These are phyloP conservation scores for Mastomys coucha DNA, from an alignment of 2,113 vertebrate species.

Conservation along the genomic window DNA sequence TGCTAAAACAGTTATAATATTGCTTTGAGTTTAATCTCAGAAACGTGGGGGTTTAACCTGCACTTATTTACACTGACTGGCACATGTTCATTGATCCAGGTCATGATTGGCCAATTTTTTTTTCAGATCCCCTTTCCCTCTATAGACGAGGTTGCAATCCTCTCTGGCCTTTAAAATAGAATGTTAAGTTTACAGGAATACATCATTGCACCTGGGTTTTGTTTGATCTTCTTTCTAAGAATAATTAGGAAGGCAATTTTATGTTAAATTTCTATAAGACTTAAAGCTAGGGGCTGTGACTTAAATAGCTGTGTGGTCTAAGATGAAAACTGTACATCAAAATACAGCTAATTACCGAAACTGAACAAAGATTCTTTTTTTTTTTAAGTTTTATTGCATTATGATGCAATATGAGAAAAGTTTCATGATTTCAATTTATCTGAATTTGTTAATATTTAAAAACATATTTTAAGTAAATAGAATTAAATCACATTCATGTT, in stretches of 20 bases:
- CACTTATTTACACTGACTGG: not conserved
- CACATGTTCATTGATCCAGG: not conserved
- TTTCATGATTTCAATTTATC: too few relatives aligned
- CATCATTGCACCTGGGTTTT: not conserved
- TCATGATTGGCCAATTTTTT: not conserved
- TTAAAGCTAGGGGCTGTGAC: not conserved
- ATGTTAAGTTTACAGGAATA: not conserved
- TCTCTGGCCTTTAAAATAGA: not conserved
- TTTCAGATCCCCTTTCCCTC: not conserved
- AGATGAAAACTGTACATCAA: not conserved
- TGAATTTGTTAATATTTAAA: too few relatives aligned
- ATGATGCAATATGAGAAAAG: too few relatives aligned
- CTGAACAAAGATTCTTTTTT: not conserved
- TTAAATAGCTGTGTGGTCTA: not conserved
- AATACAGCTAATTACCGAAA: not conserved
- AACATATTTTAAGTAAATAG: too few relatives aligned
- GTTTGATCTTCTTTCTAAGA: not conserved
- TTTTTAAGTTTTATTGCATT: too few relatives aligned
- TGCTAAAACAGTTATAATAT: not conserved
- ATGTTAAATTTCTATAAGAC: not conserved
- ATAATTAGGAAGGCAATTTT: not conserved
- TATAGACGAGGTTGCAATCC: too few relatives aligned
- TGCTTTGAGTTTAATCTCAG: not conserved
- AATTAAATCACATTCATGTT: too few relatives aligned
- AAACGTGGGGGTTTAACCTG: not conserved